Evolutionary conservation across 2,888 invertebrate species (phyloP).

Genomic region (Drosophila parthenogenetica): DNA sequence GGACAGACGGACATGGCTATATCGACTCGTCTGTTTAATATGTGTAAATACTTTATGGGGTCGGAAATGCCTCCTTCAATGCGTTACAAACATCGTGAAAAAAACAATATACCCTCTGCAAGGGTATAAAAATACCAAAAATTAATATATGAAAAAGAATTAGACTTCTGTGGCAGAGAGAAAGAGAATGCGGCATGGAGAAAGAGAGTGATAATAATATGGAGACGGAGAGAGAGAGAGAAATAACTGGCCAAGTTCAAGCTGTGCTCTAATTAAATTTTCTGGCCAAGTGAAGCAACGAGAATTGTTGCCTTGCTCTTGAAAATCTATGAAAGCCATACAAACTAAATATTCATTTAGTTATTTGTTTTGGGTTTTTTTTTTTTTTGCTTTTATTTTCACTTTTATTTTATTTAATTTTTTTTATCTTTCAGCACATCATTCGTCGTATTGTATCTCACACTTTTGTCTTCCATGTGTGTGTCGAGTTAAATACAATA

Average conservation of each 20-base stretch:
- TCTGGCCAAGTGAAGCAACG: slow-evolving; percentile 1
- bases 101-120: too few relatives aligned
- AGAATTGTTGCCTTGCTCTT: slow-evolving; percentile 38
- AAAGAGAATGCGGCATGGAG: neutral
- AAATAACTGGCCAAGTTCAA: slow-evolving; percentile 17
- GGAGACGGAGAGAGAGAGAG: neutral
- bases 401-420: slow-evolving; percentile 5
- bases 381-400: neutral
- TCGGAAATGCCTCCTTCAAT: too few relatives aligned
- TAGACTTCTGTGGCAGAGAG: slow-evolving; percentile 24
- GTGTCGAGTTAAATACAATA: slow-evolving; percentile 45
- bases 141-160: slow-evolving; percentile 17
- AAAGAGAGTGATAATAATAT: too few relatives aligned
- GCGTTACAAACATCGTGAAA: too few relatives aligned
- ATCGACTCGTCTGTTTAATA: too few relatives aligned
- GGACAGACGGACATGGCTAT: too few relatives aligned
- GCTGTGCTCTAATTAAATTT: slow-evolving; percentile 55
- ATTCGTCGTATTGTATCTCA: slow-evolving; percentile 33
- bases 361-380: neutral
- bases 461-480: slow-evolving; percentile 27
- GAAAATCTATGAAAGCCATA: slow-evolving; percentile 27
- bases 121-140: slow-evolving; percentile 2
- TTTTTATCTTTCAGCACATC: slow-evolving; percentile 23
- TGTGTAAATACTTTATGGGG: too few relatives aligned
- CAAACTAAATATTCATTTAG: neutral